Conservation (phyloP, 2,888 invertebrate species). For the Watsonalla cultraria region DNA sequence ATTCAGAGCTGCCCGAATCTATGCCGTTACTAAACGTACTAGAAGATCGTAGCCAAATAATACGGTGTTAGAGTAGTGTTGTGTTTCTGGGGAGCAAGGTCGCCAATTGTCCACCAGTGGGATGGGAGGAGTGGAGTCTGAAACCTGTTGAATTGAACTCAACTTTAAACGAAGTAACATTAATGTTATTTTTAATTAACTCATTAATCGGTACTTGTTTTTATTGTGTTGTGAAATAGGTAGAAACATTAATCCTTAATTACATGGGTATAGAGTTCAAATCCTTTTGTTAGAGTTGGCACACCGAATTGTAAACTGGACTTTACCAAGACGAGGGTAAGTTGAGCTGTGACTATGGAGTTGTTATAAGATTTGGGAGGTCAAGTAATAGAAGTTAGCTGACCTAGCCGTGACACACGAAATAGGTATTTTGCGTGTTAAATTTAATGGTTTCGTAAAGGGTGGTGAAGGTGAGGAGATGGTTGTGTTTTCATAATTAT, state of each 20-base stretch:
- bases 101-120: no score
- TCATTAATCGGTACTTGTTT: conserved; percentile 11
- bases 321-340: conserved; percentile 16
- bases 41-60: no score
- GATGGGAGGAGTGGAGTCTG: conserved; percentile 13
- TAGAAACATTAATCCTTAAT: conserved; percentile 18
- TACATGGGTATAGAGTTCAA: conserved; percentile 26
- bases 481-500: conserved; percentile 27
- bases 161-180: no score
- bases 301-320: conserved; percentile 19
- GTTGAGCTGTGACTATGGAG: conserved; percentile 15
- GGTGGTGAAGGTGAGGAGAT: conserved; percentile 16
- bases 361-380: conserved; percentile 5
- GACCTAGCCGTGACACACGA: conserved; percentile 59
- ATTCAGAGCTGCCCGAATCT: no score
- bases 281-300: conserved; percentile 23
- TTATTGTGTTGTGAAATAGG: conserved; percentile 11
- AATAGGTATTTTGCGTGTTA: conserved; percentile 60
- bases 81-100: no score
- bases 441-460: conserved; percentile 37
- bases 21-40: no score
- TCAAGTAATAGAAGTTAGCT: conserved; percentile 27
- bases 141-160: no score
- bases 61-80: no score
- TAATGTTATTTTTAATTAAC: background rate